Conservation (phyloP, 2,113 vertebrate species). For the Mirza zaza region DNA sequence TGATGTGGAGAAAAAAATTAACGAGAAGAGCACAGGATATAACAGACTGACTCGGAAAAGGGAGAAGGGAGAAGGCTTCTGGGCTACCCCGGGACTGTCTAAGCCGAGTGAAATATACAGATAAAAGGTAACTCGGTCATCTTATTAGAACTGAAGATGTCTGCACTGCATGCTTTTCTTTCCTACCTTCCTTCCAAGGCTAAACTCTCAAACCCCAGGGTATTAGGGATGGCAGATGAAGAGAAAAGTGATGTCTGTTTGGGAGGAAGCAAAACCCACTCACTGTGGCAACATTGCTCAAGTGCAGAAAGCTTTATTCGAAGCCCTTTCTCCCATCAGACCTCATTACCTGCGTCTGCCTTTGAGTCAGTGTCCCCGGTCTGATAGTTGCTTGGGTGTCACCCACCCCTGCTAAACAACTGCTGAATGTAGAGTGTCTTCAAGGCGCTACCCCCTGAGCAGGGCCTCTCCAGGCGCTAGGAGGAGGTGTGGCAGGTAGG, state of each 20-base stretch:
- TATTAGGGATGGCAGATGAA: not conserved
- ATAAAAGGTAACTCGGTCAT: slow-evolving; percentile 34
- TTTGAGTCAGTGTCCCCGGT: not conserved
- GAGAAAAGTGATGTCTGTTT: not conserved
- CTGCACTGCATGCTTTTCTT: not conserved
- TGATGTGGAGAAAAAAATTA: slow-evolving; percentile 47
- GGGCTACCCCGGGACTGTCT: not conserved
- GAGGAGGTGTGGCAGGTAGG: not conserved
- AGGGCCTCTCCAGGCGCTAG: not conserved
- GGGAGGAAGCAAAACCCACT: slow-evolving; percentile 11
- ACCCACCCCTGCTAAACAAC: not conserved
- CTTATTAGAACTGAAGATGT: slow-evolving; percentile 32
- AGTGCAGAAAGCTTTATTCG: not conserved
- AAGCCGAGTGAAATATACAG: slow-evolving; percentile 32
- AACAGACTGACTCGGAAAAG: slow-evolving; percentile 46
- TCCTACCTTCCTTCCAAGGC: not conserved
- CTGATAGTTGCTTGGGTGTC: not conserved
- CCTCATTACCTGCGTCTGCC: slow-evolving; percentile 1
- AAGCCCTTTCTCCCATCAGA: slow-evolving; percentile 5
- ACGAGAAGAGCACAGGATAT: slow-evolving; percentile 45
- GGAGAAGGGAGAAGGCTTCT: slow-evolving; percentile 26
- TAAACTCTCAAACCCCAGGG: slow-evolving; percentile 25
- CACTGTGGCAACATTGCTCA: slow-evolving; percentile 25
- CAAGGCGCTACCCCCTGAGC: not conserved
- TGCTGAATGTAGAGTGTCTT: not conserved